A percentile compares a stretch with the other conserved stretches of the same genome.
Evolutionary conservation across 2,113 vertebrate species (phyloP).

Genomic region (Tringa solitaria): DNA sequence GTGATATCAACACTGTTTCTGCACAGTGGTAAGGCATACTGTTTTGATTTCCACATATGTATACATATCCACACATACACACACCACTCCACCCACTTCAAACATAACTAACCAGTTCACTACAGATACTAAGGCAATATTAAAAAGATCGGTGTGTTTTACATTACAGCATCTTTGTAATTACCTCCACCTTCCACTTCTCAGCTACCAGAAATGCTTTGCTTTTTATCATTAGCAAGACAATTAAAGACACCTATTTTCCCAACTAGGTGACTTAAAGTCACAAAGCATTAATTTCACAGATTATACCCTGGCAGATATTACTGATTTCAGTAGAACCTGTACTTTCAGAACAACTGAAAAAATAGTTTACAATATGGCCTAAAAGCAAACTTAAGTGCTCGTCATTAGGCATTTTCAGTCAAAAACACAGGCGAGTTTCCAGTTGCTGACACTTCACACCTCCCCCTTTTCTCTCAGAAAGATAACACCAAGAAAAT

Average conservation of each 20-base stretch:
- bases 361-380: not conserved
- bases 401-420: not conserved
- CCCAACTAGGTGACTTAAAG: not conserved
- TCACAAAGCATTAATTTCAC: not conserved
- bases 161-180: not conserved
- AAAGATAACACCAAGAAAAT: not conserved
- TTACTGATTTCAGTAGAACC: not conserved
- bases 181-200: not conserved
- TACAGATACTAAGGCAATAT: not conserved
- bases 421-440: not conserved
- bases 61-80: not conserved
- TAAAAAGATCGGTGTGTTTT: not conserved
- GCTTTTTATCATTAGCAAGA: not conserved
- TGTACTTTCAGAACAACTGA: not conserved
- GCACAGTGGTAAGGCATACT: not conserved
- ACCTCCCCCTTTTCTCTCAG: not conserved
- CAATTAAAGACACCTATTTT: not conserved
- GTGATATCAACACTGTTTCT: not conserved
- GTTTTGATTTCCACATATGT: not conserved
- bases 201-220: not conserved
- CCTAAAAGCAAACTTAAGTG: not conserved
- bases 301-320: not conserved
- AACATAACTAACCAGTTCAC: not conserved
- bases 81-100: not conserved
- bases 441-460: not conserved